Percentiles rank a stretch among this genome's conserved stretches.
Conservation (phyloP, 2,113 vertebrate genomes). For the Engraulis encrasicolus region DNA sequence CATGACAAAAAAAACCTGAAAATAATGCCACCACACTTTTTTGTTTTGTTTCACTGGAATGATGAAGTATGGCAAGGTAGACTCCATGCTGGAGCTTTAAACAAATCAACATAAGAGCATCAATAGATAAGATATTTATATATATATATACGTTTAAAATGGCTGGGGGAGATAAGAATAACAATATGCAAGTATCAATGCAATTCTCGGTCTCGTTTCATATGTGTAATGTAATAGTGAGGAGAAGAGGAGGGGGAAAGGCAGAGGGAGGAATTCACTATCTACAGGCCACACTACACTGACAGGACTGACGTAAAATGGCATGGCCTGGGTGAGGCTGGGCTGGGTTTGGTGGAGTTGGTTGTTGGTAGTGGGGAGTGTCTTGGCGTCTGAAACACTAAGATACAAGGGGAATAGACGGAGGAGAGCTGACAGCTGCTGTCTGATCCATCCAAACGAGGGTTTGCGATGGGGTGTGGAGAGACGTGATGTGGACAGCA, state of each 20-base stretch:
- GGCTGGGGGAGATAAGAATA: neutral
- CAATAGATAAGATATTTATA: neutral
- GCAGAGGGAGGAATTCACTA: conserved; percentile 6
- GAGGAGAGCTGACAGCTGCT: conserved; percentile 11
- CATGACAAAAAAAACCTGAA: conserved; percentile 8
- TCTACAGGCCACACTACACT: conserved; percentile 48
- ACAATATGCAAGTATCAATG: neutral
- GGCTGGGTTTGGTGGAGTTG: no score
- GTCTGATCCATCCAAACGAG: neutral
- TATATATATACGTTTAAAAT: neutral
- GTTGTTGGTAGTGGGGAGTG: conserved; percentile 12
- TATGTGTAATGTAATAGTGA: neutral
- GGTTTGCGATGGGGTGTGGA: no score
- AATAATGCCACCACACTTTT: neutral
- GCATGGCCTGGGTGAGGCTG: conserved; percentile 50
- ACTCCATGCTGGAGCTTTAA: conserved; percentile 13
- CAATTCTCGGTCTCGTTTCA: neutral
- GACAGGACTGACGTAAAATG: conserved; percentile 69
- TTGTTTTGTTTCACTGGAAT: conserved; percentile 33
- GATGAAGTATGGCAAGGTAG: conserved; percentile 41
- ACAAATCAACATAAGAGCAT: neutral
- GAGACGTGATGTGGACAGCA: conserved; percentile 6
- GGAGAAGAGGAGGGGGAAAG: neutral
- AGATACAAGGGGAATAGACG: neutral
- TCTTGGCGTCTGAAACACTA: conserved; percentile 9